phyloP scores from a whole-genome alignment of 92 coral and sea anemone genomes.

The Metridium senile region DNA sequence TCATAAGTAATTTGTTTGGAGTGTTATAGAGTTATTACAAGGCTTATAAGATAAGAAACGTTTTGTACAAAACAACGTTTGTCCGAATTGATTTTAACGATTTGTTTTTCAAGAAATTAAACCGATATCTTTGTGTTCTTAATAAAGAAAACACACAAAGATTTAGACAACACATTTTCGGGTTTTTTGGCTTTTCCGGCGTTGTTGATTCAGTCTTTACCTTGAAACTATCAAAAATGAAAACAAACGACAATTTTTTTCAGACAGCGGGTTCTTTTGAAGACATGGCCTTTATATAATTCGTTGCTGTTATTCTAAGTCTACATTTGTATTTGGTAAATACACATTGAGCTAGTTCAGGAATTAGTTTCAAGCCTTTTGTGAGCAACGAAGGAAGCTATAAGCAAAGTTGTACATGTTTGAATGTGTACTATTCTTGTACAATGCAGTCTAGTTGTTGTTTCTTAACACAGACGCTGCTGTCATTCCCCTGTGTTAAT shows the following conservation, averaged over 20 bases:
- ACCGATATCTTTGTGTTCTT: slow-evolving; percentile 10
- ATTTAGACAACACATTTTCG: not conserved
- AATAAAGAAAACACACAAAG: slow-evolving; percentile 7
- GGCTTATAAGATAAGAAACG: not conserved
- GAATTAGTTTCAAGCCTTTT: not conserved
- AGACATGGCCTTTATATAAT: not conserved
- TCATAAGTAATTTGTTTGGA: not conserved
- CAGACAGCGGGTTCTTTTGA: not conserved
- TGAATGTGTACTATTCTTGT: not conserved
- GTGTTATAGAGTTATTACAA: not conserved
- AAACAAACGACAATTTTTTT: not conserved
- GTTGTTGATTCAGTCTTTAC: slow-evolving; percentile 8
- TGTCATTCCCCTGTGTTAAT: not conserved
- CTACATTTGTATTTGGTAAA: not conserved
- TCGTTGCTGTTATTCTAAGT: not conserved
- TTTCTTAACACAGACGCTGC: not conserved
- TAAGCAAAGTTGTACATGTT: not conserved
- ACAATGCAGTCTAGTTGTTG: not conserved
- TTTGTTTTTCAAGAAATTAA: not conserved
- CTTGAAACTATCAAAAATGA: not conserved
- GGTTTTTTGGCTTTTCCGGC: not conserved
- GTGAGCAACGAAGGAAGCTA: not conserved
- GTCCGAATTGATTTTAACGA: not conserved
- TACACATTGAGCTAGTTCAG: not conserved
- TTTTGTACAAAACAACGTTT: slow-evolving; percentile 2